Base-by-base conservation (phyloP, 1,140 invertebrate genomes). In the Formica selysi region DNA sequence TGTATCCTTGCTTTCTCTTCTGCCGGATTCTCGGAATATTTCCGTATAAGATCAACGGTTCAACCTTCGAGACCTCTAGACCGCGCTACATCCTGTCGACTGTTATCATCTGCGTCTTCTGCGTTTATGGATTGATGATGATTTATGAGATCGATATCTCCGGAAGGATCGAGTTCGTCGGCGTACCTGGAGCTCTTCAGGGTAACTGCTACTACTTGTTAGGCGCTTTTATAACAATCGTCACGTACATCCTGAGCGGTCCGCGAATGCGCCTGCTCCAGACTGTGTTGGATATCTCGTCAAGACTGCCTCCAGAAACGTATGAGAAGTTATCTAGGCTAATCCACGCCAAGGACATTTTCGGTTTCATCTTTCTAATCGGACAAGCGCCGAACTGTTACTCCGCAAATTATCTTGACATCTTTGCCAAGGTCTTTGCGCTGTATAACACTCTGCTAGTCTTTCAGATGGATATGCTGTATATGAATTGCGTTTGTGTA, bases 261-360 rank as follows among this genome's bases (percentile, higher is more conserved):
- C 62, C 51, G 32, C 86, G 90, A n/a, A 85, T 92, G 74, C 51
- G 48, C 1, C 26, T 94, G 2, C 67, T 94, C 4, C 86, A 90
- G 22, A 76, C 89, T 2, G 41, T 93, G 1, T 16, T 41, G 0
- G 70, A 80, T 5, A 51, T 89, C 0, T 92, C 93, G 0, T 59
- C 87, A 2, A 89, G 86, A 16, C 26, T 95, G 0, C 88, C 94
- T 0, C 0, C 70, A 0, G 74, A 89, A 19, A 76, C 87, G 0
- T 94, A 92, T 22, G 68, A 81, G 32, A 59, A 71, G 29, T 68
- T 92, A 3, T 87, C 92, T 0, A 92, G 76, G 76, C 68, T 89
- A 3, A 85, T 94, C 13, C 93, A 94, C 2, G 22, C 74, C 0
- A 94, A 94, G 38, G 93, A 95, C 54, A 80, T 93, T 0, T 1